phyloP scores from a whole-genome alignment of 1,140 invertebrate species.

The Eueides isabella region DNA sequence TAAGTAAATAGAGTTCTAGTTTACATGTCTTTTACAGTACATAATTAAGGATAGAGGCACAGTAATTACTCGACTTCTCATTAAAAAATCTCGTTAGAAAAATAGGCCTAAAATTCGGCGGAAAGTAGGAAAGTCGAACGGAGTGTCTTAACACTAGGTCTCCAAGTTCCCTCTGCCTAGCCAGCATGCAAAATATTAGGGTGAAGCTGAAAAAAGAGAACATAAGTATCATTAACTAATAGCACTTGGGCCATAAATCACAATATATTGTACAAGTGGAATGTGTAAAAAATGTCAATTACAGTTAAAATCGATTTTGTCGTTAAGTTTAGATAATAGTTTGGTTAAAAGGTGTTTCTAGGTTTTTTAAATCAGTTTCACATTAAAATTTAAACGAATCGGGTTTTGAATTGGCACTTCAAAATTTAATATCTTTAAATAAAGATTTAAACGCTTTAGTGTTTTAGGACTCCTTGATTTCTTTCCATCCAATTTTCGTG shows the following conservation, averaged over 20 bases:
- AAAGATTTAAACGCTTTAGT: no score
- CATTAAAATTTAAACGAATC: background rate
- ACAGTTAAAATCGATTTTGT: background rate
- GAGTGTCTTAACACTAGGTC: no score
- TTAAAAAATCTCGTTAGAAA: no score
- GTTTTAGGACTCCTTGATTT: no score
- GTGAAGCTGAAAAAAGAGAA: no score
- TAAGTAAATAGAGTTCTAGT: background rate
- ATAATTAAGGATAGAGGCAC: conserved; percentile 1
- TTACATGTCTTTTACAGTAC: no score
- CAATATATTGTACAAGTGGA: conserved; percentile 6
- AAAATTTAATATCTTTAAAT: no score
- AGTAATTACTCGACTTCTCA: conserved; percentile 11
- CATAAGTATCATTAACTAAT: conserved; percentile 5
- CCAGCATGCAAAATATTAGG: no score
- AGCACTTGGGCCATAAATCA: background rate
- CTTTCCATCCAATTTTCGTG: no score
- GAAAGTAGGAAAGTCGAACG: no score
- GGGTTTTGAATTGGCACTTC: background rate
- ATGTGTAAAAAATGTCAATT: background rate
- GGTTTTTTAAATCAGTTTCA: background rate
- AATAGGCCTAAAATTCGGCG: no score
- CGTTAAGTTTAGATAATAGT: background rate
- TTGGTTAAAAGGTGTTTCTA: background rate
- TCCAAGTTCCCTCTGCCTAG: no score